These are phyloP conservation scores for Galeopsomyia nigrocyanea DNA, from an alignment of 2,888 invertebrate genomes.

Conservation along the genomic window DNA sequence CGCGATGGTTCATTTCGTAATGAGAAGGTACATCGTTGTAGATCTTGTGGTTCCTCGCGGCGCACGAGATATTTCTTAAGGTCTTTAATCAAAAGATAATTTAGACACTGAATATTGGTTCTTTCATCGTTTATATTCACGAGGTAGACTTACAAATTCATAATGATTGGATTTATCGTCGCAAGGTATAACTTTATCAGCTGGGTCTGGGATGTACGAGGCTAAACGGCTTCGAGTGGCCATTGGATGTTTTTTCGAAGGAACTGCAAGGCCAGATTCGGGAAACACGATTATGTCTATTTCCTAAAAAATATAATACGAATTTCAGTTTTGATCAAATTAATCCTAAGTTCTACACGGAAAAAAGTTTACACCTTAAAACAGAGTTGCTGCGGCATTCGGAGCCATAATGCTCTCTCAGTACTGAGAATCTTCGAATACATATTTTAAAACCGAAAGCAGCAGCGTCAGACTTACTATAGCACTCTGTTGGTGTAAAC, in stretches of 20 bases:
- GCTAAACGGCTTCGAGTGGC: not conserved
- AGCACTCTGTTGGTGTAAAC: too few relatives aligned
- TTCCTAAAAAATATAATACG: conserved; percentile 67
- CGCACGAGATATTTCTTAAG: conserved; percentile 65
- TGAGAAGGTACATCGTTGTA: too few relatives aligned
- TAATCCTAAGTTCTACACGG: too few relatives aligned
- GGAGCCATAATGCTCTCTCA: too few relatives aligned
- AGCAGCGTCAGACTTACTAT: too few relatives aligned
- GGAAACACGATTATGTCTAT: conserved; percentile 74
- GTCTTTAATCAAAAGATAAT: conserved; percentile 60
- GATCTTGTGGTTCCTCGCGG: conserved; percentile 65
- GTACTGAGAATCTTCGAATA: too few relatives aligned
- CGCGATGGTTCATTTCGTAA: conserved; percentile 71
- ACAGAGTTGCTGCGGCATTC: too few relatives aligned
- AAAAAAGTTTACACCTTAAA: too few relatives aligned
- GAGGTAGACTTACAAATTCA: not conserved
- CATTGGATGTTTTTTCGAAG: not conserved
- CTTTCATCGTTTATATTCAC: too few relatives aligned
- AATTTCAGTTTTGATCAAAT: not conserved
- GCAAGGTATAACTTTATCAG: conserved; percentile 1
- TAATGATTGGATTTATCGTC: not conserved
- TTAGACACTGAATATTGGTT: too few relatives aligned
- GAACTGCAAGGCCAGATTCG: conserved; percentile 64
- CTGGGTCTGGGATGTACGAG: conserved; percentile 18
- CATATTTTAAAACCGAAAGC: too few relatives aligned